These are phyloP conservation scores for Caenorhabditis japonica DNA, from an alignment of 2,888 invertebrate species.

Conservation along the genomic window DNA sequence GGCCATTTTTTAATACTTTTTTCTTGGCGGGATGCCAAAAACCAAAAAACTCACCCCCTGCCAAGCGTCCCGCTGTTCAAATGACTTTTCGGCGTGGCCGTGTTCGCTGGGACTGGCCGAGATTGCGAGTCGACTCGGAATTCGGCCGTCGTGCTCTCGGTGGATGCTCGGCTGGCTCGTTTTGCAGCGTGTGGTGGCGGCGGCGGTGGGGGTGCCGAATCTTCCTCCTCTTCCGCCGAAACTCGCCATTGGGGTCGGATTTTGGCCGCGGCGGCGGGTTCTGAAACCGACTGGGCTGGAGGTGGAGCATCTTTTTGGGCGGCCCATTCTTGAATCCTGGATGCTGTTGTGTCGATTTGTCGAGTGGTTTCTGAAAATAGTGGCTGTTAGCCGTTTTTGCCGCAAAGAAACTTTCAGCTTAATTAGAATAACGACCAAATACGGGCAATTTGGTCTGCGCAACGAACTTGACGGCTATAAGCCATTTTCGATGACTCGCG, in stretches of 20 bases:
- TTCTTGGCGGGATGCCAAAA: too few species aligned
- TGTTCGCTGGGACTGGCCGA: slow-evolving; percentile 43
- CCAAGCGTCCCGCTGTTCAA: slow-evolving; percentile 29
- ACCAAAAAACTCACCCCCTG: slow-evolving; percentile 22
- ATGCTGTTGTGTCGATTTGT: slow-evolving; percentile 29
- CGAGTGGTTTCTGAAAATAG: slow-evolving; percentile 32
- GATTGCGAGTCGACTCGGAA: slow-evolving; percentile 52
- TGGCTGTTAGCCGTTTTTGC: too few species aligned
- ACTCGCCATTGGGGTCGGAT: slow-evolving; percentile 62
- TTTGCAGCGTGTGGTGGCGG: slow-evolving; percentile 26
- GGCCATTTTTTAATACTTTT: too few species aligned
- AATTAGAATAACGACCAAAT: too few species aligned
- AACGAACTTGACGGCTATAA: too few species aligned
- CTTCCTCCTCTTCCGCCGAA: slow-evolving; percentile 38
- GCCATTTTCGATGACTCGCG: too few species aligned
- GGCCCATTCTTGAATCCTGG: slow-evolving; percentile 25
- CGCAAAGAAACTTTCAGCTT: too few species aligned
- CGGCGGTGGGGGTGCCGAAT: slow-evolving; percentile 3
- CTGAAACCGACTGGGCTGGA: slow-evolving; percentile 27
- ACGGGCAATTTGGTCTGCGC: too few species aligned
- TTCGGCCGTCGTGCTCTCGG: slow-evolving; percentile 29
- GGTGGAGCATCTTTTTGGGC: slow-evolving; percentile 20
- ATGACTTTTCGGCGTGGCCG: slow-evolving; percentile 17
- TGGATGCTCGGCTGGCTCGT: slow-evolving; percentile 30
- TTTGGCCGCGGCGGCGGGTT: slow-evolving; percentile 17